Percentiles rank a stretch among this genome's conserved stretches.
Conservation (phyloP, 1,140 invertebrate genomes). For the Diachasma alloeum region DNA sequence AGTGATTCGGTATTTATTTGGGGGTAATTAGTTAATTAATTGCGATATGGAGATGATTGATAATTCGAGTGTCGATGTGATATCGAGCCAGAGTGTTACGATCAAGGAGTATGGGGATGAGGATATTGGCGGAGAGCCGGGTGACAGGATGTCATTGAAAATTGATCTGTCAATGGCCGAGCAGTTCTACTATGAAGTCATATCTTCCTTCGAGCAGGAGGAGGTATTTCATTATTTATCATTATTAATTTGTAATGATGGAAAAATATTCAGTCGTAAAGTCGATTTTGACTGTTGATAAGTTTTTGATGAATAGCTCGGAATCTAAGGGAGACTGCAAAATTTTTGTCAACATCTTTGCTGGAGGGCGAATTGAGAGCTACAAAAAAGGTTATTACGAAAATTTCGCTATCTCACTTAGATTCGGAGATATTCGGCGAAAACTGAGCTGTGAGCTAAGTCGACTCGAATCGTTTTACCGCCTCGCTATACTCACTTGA, state of each 20-base stretch:
- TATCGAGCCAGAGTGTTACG: slow-evolving; percentile 54
- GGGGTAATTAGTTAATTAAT: background rate
- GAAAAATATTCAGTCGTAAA: too few relatives aligned
- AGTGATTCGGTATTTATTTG: background rate
- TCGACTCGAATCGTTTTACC: too few relatives aligned
- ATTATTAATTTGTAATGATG: background rate
- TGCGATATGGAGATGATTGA: slow-evolving; percentile 56
- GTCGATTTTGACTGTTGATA: too few relatives aligned
- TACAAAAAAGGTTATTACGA: too few relatives aligned
- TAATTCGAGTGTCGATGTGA: slow-evolving; percentile 58
- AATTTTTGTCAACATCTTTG: too few relatives aligned
- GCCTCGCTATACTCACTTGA: too few relatives aligned
- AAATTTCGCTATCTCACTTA: too few relatives aligned
- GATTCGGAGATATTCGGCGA: too few relatives aligned
- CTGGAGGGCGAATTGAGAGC: too few relatives aligned
- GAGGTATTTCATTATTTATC: slow-evolving; percentile 45
- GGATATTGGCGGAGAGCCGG: slow-evolving; percentile 35
- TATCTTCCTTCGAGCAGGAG: slow-evolving; percentile 59
- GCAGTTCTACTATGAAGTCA: slow-evolving; percentile 63
- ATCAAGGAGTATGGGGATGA: slow-evolving; percentile 57
- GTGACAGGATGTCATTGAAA: slow-evolving; percentile 51
- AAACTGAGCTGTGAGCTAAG: too few relatives aligned
- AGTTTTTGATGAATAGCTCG: too few relatives aligned
- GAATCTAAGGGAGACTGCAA: too few relatives aligned
- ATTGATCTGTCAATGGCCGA: slow-evolving; percentile 61